phyloP scores from a whole-genome alignment of 1,140 invertebrate species.

The Lethrus apterus region DNA sequence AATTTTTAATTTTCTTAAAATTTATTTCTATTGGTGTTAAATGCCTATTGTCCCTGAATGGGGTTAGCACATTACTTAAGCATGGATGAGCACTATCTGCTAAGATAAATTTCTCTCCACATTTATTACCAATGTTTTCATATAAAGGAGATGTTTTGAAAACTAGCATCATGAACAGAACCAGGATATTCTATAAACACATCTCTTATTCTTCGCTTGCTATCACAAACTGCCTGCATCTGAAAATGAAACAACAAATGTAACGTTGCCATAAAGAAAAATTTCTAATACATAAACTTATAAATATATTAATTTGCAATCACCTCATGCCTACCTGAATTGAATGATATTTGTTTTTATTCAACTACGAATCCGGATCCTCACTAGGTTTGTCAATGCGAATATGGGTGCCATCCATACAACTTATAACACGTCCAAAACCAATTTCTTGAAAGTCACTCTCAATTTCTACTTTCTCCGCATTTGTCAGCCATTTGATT shows the following conservation, averaged over 20 bases:
- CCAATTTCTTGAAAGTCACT: conserved; percentile 18
- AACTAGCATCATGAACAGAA: conserved; percentile 27
- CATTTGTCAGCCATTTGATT: conserved; percentile 20
- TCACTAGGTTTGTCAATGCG: conserved; percentile 22
- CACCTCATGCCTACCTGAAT: conserved; percentile 20
- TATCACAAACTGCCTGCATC: conserved; percentile 14
- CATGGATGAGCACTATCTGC: conserved; percentile 25
- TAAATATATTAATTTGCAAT: neutral
- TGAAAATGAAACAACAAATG: neutral
- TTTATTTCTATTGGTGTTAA: conserved; percentile 1
- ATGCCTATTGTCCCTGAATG: conserved; percentile 26
- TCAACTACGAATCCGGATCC: conserved; percentile 22
- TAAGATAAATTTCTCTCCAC: conserved; percentile 23
- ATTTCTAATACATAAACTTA: neutral
- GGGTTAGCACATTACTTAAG: conserved; percentile 22
- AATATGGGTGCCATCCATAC: conserved; percentile 26
- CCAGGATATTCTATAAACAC: conserved; percentile 21
- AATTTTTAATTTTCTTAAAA: too few species aligned
- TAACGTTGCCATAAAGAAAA: neutral
- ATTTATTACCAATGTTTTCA: conserved; percentile 15
- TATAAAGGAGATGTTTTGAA: conserved; percentile 22
- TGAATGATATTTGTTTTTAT: conserved; percentile 23
- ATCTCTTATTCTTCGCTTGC: conserved; percentile 7
- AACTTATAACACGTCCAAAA: conserved; percentile 23
- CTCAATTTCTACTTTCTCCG: conserved; percentile 12